phyloP scores from a whole-genome alignment of 2,113 vertebrate species.

The Meles meles region DNA sequence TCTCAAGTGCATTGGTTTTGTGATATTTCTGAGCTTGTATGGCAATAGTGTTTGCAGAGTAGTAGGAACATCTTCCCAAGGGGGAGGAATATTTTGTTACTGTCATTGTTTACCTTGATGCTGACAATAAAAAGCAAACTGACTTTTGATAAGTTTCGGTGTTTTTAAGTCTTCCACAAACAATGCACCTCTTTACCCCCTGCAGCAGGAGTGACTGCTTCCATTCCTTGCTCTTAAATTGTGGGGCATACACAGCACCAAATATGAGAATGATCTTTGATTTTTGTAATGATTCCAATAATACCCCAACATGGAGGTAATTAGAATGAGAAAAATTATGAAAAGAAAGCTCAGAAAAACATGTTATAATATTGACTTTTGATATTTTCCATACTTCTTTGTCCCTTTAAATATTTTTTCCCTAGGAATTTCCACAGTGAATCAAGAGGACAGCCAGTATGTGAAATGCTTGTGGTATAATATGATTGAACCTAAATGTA shows the following conservation, averaged over 20 bases:
- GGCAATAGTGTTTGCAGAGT: neutral
- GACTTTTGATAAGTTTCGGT: neutral
- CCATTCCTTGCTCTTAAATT: neutral
- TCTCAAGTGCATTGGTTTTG: neutral
- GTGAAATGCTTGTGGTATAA: neutral
- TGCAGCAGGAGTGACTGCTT: neutral
- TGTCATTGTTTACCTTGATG: neutral
- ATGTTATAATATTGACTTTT: neutral
- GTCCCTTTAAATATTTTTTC: neutral
- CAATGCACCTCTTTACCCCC: neutral
- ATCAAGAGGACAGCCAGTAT: constrained; percentile 1
- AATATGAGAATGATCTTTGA: neutral
- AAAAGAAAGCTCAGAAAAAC: neutral
- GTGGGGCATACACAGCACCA: neutral
- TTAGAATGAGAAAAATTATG: neutral
- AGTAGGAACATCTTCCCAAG: neutral
- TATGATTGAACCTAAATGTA: constrained; percentile 18
- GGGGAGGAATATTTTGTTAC: constrained; percentile 1
- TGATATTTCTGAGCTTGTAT: neutral
- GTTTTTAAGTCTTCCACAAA: neutral
- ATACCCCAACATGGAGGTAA: neutral
- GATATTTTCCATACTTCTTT: constrained; percentile 1
- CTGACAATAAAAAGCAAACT: neutral
- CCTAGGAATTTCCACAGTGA: neutral
- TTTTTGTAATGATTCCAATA: neutral